Conservation (phyloP, 2,797 vertebrate genomes). For the Gallinago stenura region DNA sequence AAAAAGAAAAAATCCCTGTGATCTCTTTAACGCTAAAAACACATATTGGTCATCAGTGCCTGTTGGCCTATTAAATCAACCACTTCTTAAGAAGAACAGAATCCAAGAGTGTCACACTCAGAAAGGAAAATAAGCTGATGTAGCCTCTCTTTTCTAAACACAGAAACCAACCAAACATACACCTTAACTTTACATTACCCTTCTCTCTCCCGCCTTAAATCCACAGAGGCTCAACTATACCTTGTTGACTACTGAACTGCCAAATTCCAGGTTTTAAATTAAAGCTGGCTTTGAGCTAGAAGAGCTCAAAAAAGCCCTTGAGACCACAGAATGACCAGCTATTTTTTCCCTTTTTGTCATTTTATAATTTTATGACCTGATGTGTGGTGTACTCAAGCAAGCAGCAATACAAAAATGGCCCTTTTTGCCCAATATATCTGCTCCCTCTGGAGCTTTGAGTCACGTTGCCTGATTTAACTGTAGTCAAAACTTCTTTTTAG, state of each 20-base stretch:
- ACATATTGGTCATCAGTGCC: background rate
- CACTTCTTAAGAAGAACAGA: slow-evolving; percentile 9
- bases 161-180: slow-evolving; percentile 39
- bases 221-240: slow-evolving; percentile 36
- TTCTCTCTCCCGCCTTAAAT: background rate
- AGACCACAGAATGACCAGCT: slow-evolving; percentile 27
- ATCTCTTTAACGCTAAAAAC: background rate
- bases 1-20: background rate
- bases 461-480: background rate
- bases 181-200: slow-evolving; percentile 18
- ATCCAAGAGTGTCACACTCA: background rate
- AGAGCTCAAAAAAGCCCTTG: background rate
- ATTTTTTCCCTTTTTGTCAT: slow-evolving; percentile 37
- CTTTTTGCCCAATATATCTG: slow-evolving; percentile 2
- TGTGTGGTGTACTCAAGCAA: background rate
- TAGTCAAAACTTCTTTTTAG: background rate
- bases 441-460: background rate
- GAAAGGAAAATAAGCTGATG: slow-evolving; percentile 37
- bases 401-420: background rate
- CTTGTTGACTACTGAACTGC: slow-evolving; percentile 10
- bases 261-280: slow-evolving; percentile 48
- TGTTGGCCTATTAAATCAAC: slow-evolving; percentile 8
- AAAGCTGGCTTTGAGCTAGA: slow-evolving; percentile 27
- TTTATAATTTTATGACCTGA: slow-evolving; percentile 26
- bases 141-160: slow-evolving; percentile 41